These are phyloP conservation scores for Phaonia tiefii DNA, from an alignment of 2,888 invertebrate genomes.

Conservation along the genomic window DNA sequence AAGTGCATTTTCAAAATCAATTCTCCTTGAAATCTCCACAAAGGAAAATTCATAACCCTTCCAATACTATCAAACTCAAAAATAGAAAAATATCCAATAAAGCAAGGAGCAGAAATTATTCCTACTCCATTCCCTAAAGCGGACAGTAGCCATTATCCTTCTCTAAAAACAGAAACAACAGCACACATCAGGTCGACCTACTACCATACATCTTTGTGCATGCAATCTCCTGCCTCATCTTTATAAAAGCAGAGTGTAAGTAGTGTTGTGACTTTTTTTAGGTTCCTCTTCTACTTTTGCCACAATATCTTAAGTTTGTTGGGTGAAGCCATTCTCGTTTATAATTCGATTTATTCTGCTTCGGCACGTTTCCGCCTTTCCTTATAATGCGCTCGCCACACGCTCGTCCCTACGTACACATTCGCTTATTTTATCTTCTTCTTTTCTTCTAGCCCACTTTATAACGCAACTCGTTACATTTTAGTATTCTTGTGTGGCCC, in stretches of 20 bases:
- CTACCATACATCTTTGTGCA: constrained; percentile 66
- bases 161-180: constrained; percentile 54
- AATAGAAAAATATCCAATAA: no score
- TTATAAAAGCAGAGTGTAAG: constrained; percentile 44
- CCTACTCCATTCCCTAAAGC: constrained; percentile 14
- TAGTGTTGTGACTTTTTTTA: background rate
- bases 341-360: constrained; percentile 67
- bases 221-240: constrained; percentile 69
- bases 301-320: constrained; percentile 46
- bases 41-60: no score
- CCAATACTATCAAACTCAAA: no score
- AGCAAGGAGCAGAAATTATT: constrained; percentile 70
- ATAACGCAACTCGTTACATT: constrained; percentile 33
- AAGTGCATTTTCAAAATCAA: no score
- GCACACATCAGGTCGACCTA: constrained; percentile 61
- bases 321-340: constrained; percentile 45
- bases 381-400: constrained; percentile 56
- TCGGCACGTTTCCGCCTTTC: constrained; percentile 66
- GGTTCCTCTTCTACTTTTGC: background rate
- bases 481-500: background rate
- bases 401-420: constrained; percentile 52
- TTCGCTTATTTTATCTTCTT: constrained; percentile 50
- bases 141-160: constrained; percentile 52
- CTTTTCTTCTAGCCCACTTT: constrained; percentile 18
- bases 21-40: no score